Evolutionary conservation across 2,797 vertebrate genomes (phyloP), one percentile per base, ranked within the genome.

Genomic region (Anguilla anguilla): DNA sequence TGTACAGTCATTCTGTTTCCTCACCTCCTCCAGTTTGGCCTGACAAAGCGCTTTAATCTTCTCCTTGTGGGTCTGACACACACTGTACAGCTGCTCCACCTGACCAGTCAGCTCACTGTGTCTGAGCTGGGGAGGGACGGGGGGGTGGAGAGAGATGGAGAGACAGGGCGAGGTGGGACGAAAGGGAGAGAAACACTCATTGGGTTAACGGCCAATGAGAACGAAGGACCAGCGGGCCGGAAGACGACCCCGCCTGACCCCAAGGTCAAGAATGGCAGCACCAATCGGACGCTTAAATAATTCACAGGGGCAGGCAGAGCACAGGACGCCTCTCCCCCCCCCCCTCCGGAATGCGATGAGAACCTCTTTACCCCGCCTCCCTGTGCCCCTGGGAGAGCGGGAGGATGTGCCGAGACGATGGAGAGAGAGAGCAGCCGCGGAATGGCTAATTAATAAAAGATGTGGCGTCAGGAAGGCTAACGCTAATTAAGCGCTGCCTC

Each of bases 11-110:
- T 46, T 22, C 25, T n/a, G 19, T 57, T 39, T 35, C 43, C 90
- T 90, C 94, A 99, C 99, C 98, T 99, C 98, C 83, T 99, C 98
- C 31, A 99, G 95, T 90, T 99, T 99, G 93, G 97, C 97, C 94
- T 99, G 98, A 91, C 99, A 99, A 79, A 99, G 97, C 77, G 97
- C 95, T 89, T 97, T 97, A 92, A 99, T 98, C 93, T 97, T 97
- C 90, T 99, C 98, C 89, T 98, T 99, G 93, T 99, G 98, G 88
- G 97, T 93, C 92, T 98, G 97, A 92, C 99, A 99, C 91, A 98
- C 96, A 46, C 95, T 96, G 86, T 97, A 96, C 22, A 99, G 96
- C 93, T 99, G 97, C 93, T 98, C 97, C 0, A 97, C 98, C 3
- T 97, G 97, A 3, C 97, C 97, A 61, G 97, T 96, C 85, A 99